These are phyloP conservation scores for Heloderma charlesbogerti DNA, from an alignment of 2,113 vertebrate genomes.

Conservation along the genomic window DNA sequence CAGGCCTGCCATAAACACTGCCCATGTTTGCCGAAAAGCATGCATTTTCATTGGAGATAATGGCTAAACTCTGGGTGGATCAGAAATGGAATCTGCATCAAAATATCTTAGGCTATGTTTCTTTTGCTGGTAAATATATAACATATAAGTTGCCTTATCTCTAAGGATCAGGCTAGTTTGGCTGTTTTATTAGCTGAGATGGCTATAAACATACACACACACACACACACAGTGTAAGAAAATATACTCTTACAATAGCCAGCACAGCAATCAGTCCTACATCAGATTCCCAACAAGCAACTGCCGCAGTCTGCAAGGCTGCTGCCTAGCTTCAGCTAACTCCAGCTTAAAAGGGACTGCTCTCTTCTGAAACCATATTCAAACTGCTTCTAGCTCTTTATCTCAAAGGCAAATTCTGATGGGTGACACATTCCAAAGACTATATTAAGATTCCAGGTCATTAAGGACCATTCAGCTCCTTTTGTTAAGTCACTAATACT, in stretches of 20 bases:
- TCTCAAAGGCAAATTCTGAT: not conserved
- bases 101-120: not conserved
- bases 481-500: not conserved
- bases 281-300: not conserved
- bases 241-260: not conserved
- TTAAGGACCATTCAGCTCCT: not conserved
- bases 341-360: not conserved
- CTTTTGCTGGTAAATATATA: not conserved
- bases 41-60: not conserved
- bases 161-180: no score
- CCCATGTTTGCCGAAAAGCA: not conserved
- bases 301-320: not conserved
- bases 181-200: not conserved
- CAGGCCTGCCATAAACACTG: not conserved
- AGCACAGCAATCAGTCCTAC: not conserved
- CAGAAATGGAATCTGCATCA: not conserved
- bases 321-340: not conserved
- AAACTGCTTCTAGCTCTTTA: not conserved
- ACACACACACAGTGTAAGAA: not conserved
- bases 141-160: not conserved
- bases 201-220: not conserved
- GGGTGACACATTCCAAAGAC: not conserved
- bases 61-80: not conserved
- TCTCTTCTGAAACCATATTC: not conserved
- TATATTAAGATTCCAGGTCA: not conserved